Evolutionary conservation across 2,113 vertebrate species (phyloP).

Genomic region (Laterallus jamaicensis): DNA sequence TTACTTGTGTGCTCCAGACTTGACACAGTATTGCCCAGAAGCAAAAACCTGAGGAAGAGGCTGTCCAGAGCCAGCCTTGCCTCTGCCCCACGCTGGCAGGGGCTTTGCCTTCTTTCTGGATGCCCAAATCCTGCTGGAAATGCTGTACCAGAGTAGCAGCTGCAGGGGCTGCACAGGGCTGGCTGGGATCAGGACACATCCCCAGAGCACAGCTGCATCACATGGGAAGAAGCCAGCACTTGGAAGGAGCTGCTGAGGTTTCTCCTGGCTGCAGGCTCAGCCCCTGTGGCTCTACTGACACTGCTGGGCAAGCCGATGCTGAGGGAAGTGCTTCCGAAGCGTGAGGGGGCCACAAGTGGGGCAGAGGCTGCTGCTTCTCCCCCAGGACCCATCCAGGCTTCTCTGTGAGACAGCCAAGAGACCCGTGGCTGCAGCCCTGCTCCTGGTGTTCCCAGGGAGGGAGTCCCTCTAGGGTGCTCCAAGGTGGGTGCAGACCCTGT

Average conservation of each 20-base stretch:
- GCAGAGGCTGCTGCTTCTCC: not conserved
- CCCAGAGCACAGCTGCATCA: not conserved
- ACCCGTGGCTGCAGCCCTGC: accelerated
- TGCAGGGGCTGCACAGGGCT: accelerated
- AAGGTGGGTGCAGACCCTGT: accelerated
- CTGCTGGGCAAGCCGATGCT: accelerated
- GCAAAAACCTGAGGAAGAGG: not conserved
- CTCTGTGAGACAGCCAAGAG: not conserved
- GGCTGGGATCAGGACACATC: not conserved
- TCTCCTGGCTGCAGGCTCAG: accelerated
- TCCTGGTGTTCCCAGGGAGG: not conserved
- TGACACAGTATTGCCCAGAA: accelerated
- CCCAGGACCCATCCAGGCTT: accelerated
- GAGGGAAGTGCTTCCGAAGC: not conserved
- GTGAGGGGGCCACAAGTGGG: not conserved
- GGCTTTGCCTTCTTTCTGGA: not conserved
- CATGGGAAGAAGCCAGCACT: not conserved
- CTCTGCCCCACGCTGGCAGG: not conserved
- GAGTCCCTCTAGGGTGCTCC: accelerated
- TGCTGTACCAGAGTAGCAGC: accelerated
- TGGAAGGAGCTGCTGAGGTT: not conserved
- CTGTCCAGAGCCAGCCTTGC: not conserved
- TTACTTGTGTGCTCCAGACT: accelerated
- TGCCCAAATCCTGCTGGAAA: accelerated
- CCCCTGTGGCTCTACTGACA: not conserved